These are phyloP conservation scores for Protonemura montana DNA, from an alignment of 2,888 invertebrate genomes.

Conservation along the genomic window DNA sequence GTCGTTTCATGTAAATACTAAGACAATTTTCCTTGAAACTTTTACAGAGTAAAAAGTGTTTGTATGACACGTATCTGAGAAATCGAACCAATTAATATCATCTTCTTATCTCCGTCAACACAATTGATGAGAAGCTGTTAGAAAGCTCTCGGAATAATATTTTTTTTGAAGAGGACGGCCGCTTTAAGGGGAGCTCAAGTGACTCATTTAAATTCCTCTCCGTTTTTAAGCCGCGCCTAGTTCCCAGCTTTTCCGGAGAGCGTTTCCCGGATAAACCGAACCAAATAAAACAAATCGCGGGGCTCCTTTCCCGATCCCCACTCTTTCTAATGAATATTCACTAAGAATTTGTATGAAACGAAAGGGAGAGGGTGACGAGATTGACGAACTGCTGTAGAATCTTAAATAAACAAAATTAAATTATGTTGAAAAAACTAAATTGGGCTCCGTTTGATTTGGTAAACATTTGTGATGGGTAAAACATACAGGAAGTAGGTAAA, in stretches of 20 bases:
- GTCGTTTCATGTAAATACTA: no score
- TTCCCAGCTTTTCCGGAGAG: not conserved
- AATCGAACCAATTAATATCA: not conserved
- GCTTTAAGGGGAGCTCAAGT: not conserved
- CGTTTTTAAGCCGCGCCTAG: not conserved
- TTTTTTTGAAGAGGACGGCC: not conserved
- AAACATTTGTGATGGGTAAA: not conserved
- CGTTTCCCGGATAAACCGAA: not conserved
- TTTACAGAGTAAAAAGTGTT: no score
- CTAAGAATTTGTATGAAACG: not conserved
- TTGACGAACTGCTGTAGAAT: not conserved
- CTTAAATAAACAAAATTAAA: not conserved
- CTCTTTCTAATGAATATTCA: conserved; percentile 5
- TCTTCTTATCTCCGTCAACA: not conserved
- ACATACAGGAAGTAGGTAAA: not conserved
- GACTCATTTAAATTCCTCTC: not conserved
- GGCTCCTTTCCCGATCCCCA: not conserved
- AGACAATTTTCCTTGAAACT: not conserved
- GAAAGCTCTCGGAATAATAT: not conserved
- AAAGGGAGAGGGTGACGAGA: not conserved
- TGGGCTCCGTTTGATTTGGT: not conserved
- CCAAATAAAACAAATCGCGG: not conserved
- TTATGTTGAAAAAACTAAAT: not conserved
- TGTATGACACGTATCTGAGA: not conserved
- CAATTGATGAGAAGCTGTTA: not conserved